Base-by-base conservation (phyloP, 64 coral and sea anemone species). In the Porites australiensis region DNA sequence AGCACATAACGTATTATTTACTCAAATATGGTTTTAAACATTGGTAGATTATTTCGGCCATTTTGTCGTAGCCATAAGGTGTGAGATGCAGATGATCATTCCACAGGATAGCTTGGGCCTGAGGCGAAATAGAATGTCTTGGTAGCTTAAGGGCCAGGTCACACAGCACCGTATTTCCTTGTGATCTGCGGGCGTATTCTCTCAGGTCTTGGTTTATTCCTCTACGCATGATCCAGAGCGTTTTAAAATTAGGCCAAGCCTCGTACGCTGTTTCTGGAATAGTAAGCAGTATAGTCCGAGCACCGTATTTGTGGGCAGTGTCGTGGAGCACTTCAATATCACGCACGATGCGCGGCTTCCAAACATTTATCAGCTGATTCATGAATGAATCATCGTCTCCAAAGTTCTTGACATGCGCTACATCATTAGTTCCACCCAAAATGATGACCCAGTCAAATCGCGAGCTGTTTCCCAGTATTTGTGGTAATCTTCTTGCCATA, bases 331-430 rank as follows among this genome's bases (percentile, higher is more conserved):
- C 83, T 68, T 91, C 88, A 77, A 99, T 96, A 46, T 99, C 98
- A 83, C 83, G 87, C 14, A 96, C 88, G 4, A 99, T 99, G 69
- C 93, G 89, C 19, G 98, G 98, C 53, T 88, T 91, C 98, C 98
- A 99, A 1, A 99, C 79, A 58, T 61, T 94, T 3, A 99, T 93
- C 16, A 99, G 76, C 50, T 99, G 98, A 12, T 88, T 82, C 91
- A 96, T 99, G 79, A 99, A 99, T 5, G 94, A 96, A 83, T 99
- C 94, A 37, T 99, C 98, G 48, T 99, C 98, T 8, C 98, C 98
- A 59, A 96, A 99, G 75, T 99, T 99, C 85, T 99, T 99, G 4
- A 99, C 98, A 89, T 99, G 98, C 43, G 98, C 98, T 27, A 99
- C 98, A 50, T 99, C 98, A 87, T 99, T 99, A 22, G 98, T 99